phyloP scores from a whole-genome alignment of 1,140 invertebrate genomes.

The Neodiprion lecontei region DNA sequence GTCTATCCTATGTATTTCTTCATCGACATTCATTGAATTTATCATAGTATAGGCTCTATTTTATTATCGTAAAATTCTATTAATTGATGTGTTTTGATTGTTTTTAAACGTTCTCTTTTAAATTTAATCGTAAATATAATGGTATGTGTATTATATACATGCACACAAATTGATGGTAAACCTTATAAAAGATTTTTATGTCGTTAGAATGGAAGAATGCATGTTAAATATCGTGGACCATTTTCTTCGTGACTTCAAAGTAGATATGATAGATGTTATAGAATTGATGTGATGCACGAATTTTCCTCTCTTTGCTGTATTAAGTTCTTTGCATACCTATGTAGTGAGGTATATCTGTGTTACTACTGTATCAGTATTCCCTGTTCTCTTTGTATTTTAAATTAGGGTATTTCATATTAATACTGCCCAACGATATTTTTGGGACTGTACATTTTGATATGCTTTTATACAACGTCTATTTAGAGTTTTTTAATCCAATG shows the following conservation, averaged over 20 bases:
- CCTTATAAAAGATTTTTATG: no score
- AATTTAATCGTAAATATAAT: no score
- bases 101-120: not conserved
- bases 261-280: not conserved
- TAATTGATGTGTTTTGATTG: not conserved
- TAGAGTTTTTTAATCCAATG: constrained; percentile 17
- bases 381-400: constrained; percentile 35
- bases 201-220: not conserved
- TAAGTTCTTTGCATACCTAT: constrained; percentile 41
- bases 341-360: constrained; percentile 35
- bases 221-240: not conserved
- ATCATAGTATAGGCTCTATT: no score
- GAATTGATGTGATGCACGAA: not conserved
- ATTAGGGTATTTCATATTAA: constrained; percentile 31
- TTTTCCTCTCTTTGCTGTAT: not conserved
- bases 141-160: no score
- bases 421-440: constrained; percentile 29
- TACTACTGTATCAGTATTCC: constrained; percentile 52
- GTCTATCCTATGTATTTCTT: not conserved
- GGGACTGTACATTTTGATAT: constrained; percentile 28
- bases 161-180: no score
- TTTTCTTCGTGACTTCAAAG: not conserved
- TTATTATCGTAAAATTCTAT: not conserved
- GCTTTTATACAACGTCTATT: constrained; percentile 22
- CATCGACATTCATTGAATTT: not conserved